Conservation (phyloP, 2,797 vertebrate genomes). For the Rhynchonycteris naso region DNA sequence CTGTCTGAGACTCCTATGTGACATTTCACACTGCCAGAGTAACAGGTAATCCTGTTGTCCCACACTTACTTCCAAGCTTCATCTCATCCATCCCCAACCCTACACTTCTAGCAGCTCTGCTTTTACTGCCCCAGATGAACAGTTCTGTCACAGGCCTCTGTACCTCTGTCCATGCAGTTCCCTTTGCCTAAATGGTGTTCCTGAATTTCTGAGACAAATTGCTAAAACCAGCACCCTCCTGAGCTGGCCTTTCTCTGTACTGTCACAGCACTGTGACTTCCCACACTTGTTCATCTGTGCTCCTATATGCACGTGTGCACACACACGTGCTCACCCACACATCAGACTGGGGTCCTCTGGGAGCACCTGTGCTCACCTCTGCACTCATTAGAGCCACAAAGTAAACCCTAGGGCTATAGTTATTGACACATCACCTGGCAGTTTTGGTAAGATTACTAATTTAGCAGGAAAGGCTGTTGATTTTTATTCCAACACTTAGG, state of each 20-base stretch:
- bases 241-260: too few relatives aligned
- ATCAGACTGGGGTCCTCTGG: neutral
- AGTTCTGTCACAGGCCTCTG: neutral
- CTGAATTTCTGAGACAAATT: neutral
- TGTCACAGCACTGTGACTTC: neutral
- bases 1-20: neutral
- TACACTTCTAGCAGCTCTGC: too few relatives aligned
- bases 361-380: neutral
- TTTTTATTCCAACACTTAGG: neutral
- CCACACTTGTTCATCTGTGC: accelerated
- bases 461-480: neutral
- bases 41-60: neutral
- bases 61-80: neutral
- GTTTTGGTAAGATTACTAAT: neutral
- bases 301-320: accelerated
- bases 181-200: neutral
- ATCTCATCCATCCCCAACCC: neutral
- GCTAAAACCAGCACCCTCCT: neutral
- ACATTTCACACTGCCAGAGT: neutral
- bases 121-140: neutral
- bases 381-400: too few relatives aligned
- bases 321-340: too few relatives aligned
- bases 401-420: neutral
- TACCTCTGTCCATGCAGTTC: neutral
- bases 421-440: neutral